Evolutionary conservation across 2,797 vertebrate species (phyloP).

Genomic region (Ceyx erithaca): DNA sequence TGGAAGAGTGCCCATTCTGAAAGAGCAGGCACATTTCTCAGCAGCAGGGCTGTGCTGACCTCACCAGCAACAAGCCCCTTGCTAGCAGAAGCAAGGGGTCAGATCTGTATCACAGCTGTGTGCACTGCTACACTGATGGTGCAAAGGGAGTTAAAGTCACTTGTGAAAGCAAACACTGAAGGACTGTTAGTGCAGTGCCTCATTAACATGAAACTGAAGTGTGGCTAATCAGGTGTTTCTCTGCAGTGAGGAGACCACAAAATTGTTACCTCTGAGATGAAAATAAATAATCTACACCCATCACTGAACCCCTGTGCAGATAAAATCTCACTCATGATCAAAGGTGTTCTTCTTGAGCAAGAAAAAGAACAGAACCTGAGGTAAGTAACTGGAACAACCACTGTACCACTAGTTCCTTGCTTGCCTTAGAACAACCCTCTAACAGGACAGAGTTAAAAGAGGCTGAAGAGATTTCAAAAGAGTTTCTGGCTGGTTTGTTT

Average conservation of each 20-base stretch:
- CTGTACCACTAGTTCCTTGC: not conserved
- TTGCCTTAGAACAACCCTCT: not conserved
- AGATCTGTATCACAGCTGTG: not conserved
- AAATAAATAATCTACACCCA: not conserved
- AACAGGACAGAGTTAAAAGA: not conserved
- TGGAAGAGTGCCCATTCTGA: not conserved
- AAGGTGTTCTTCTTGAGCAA: not conserved
- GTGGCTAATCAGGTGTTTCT: no score
- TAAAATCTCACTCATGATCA: not conserved
- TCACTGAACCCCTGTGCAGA: not conserved
- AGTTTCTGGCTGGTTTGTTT: not conserved
- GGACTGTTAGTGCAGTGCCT: not conserved
- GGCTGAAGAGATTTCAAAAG: not conserved
- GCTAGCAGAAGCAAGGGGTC: not conserved
- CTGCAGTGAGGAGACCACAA: no score
- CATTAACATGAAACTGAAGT: not conserved
- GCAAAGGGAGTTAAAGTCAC: no score
- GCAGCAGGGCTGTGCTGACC: not conserved
- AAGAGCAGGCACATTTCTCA: not conserved
- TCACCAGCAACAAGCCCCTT: not conserved
- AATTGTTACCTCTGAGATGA: not conserved
- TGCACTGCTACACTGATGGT: not conserved
- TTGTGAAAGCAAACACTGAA: not conserved
- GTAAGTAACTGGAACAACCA: not conserved
- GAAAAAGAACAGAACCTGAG: rapidly evolving